phyloP scores from a whole-genome alignment of 2,888 invertebrate genomes.

The Ditula angustiorana region DNA sequence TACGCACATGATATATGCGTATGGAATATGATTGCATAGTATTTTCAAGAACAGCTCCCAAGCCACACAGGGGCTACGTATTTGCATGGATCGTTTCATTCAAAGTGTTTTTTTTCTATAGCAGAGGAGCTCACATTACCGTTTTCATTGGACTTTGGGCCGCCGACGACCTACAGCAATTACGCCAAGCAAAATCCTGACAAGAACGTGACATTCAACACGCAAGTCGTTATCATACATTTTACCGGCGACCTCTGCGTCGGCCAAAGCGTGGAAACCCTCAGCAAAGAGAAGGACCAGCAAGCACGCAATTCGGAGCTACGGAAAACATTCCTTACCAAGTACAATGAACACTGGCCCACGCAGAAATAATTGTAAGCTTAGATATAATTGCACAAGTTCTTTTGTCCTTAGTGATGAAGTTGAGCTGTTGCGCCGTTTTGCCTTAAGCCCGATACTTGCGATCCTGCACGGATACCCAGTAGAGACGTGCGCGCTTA shows the following conservation, averaged over 20 bases:
- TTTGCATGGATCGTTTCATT: too few relatives aligned
- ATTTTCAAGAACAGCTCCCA: too few relatives aligned
- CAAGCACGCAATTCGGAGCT: constrained; percentile 87
- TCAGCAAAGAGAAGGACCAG: constrained; percentile 87
- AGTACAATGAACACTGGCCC: constrained; percentile 81
- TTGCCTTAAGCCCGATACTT: neutral
- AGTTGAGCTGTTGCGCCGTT: constrained; percentile 41
- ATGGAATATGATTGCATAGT: too few relatives aligned
- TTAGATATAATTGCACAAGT: constrained; percentile 48
- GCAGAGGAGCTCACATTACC: constrained; percentile 64
- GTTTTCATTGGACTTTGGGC: constrained; percentile 67
- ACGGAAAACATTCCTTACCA: constrained; percentile 82
- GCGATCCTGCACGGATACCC: neutral
- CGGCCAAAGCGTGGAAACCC: constrained; percentile 84
- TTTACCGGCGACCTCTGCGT: constrained; percentile 85
- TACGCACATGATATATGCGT: too few relatives aligned
- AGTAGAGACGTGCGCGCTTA: neutral
- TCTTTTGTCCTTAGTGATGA: constrained; percentile 52
- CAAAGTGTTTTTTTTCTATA: neutral
- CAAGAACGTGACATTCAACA: constrained; percentile 80
- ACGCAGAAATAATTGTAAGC: constrained; percentile 69
- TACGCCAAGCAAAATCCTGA: constrained; percentile 71
- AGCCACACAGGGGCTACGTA: neutral
- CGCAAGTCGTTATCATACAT: constrained; percentile 87
- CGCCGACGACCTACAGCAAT: constrained; percentile 53